Conservation (phyloP, 2,888 invertebrate genomes). For the Philereme vetulata region DNA sequence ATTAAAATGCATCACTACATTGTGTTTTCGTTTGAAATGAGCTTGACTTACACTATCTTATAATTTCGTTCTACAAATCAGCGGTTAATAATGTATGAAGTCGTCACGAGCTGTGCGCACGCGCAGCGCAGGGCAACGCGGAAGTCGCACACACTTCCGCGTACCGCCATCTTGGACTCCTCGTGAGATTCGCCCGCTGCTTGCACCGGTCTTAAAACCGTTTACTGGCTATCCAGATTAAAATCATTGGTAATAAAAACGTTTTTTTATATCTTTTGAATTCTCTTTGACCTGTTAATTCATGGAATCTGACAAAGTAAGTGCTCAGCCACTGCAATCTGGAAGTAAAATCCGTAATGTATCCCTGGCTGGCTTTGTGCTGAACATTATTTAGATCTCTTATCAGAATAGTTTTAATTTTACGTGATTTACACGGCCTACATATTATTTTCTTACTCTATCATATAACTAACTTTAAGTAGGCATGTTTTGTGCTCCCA, state of each 20-base stretch:
- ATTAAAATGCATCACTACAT: slow-evolving; percentile 18
- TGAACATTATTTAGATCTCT: neutral
- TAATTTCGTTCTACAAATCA: slow-evolving; percentile 55
- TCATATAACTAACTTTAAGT: neutral
- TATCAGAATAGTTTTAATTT: neutral
- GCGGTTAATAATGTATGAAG: slow-evolving; percentile 68
- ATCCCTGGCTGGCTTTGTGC: neutral
- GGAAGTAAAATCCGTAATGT: neutral
- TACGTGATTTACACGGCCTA: neutral
- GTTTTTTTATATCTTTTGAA: slow-evolving; percentile 10
- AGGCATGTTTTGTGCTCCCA: slow-evolving; percentile 22
- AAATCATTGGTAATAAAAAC: slow-evolving; percentile 10
- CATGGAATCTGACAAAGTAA: neutral
- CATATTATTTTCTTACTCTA: neutral
- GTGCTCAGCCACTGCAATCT: neutral
- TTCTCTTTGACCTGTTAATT: slow-evolving; percentile 4
- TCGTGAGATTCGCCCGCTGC: slow-evolving; percentile 69
- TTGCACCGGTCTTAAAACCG: slow-evolving; percentile 34
- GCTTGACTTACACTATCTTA: slow-evolving; percentile 49
- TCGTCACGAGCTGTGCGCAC: slow-evolving; percentile 71
- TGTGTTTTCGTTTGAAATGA: slow-evolving; percentile 13
- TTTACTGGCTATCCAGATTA: slow-evolving; percentile 19
- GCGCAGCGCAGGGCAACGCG: slow-evolving; percentile 75
- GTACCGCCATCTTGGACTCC: slow-evolving; percentile 80
- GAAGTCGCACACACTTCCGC: slow-evolving; percentile 80